phyloP scores from a whole-genome alignment of 2,888 invertebrate species.

The Encarsia formosa region DNA sequence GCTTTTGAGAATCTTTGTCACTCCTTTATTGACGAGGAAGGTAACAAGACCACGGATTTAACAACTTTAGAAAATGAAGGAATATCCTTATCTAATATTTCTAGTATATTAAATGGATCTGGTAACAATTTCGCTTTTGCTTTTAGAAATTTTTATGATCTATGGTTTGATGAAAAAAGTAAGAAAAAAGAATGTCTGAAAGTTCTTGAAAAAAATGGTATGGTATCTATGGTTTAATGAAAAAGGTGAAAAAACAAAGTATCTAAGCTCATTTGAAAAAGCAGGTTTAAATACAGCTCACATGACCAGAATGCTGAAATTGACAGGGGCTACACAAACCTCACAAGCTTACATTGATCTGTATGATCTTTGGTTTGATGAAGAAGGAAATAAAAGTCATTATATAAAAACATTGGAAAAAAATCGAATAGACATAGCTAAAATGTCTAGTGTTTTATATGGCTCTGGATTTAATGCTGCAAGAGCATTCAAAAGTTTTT shows the following conservation, averaged over 20 bases:
- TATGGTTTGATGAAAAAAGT: too few relatives aligned
- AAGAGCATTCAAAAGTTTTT: not conserved
- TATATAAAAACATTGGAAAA: not conserved
- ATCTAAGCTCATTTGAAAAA: slow-evolving; percentile 8
- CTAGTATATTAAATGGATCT: not conserved
- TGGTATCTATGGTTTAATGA: slow-evolving; percentile 34
- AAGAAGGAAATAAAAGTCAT: not conserved
- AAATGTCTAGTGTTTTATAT: not conserved
- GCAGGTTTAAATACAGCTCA: slow-evolving; percentile 5
- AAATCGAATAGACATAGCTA: not conserved
- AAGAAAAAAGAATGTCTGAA: too few relatives aligned
- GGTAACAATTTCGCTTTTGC: not conserved
- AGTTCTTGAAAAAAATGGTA: too few relatives aligned
- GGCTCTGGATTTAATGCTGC: not conserved
- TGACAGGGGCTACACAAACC: slow-evolving; percentile 26
- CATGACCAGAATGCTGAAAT: slow-evolving; percentile 31
- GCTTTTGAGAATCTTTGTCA: not conserved
- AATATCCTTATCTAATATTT: not conserved
- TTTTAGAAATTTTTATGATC: too few relatives aligned
- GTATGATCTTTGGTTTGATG: not conserved
- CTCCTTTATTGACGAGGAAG: not conserved
- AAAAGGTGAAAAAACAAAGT: slow-evolving; percentile 29
- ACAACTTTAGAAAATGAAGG: not conserved
- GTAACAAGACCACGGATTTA: not conserved
- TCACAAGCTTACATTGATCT: too few relatives aligned